Evolutionary conservation across 2,888 invertebrate species (phyloP).

Genomic region (Trichogramma dendrolimi): DNA sequence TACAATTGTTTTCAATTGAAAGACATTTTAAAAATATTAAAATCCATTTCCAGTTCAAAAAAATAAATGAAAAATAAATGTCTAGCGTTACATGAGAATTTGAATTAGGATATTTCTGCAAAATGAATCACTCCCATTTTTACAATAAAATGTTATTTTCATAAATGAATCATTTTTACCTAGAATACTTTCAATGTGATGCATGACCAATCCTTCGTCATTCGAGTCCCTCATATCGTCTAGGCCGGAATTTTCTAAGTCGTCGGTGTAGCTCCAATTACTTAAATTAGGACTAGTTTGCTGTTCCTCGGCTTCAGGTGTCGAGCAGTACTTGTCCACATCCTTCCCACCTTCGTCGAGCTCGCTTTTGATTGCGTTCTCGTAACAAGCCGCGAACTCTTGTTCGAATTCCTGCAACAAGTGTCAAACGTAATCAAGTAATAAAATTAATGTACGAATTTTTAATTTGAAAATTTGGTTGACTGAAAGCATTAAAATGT

Average conservation of each 20-base stretch:
- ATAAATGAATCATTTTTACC: background rate
- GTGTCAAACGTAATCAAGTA: slow-evolving; percentile 2
- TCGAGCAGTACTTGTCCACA: slow-evolving; percentile 36
- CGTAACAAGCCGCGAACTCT: slow-evolving; percentile 27
- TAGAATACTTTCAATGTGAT: slow-evolving; percentile 5
- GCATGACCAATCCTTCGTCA: slow-evolving; percentile 18
- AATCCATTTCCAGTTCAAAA: too few relatives aligned
- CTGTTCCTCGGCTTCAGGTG: slow-evolving; percentile 29
- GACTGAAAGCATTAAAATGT: too few relatives aligned
- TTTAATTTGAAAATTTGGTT: too few relatives aligned
- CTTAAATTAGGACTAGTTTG: slow-evolving; percentile 5
- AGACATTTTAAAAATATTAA: background rate
- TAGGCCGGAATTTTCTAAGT: slow-evolving; percentile 28
- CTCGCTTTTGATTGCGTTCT: slow-evolving; percentile 29
- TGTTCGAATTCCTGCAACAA: slow-evolving; percentile 27
- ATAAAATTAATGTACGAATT: too few relatives aligned
- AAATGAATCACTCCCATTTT: background rate
- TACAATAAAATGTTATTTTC: background rate
- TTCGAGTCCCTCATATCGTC: slow-evolving; percentile 11
- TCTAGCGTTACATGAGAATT: too few relatives aligned
- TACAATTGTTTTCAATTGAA: background rate
- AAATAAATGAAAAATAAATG: too few relatives aligned
- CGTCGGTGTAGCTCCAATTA: slow-evolving; percentile 45
- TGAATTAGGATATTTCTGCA: too few relatives aligned
- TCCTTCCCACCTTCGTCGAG: slow-evolving; percentile 33